Conservation (phyloP, 2,888 invertebrate species). For the Thereva unica region DNA sequence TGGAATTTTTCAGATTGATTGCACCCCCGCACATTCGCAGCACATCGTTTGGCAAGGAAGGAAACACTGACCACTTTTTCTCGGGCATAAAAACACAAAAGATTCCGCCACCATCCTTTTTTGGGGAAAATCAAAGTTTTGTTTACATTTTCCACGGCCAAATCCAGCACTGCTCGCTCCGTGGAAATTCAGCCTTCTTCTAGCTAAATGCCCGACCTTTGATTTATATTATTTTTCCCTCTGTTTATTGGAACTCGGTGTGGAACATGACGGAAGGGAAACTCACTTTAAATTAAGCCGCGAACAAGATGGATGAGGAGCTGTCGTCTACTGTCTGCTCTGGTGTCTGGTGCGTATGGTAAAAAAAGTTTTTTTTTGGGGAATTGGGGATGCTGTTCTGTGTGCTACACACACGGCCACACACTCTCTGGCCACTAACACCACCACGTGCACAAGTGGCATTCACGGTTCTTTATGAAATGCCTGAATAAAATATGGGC, state of each 20-base stretch:
- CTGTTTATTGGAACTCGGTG: background rate
- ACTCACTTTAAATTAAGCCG: constrained; percentile 25
- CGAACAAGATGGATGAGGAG: constrained; percentile 36
- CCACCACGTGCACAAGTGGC: too few relatives aligned
- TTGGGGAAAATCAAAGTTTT: background rate
- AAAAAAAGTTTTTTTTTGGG: constrained; percentile 5
- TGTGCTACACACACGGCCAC: background rate
- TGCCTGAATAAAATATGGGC: too few relatives aligned
- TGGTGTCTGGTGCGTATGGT: constrained; percentile 26
- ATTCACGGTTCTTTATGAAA: too few relatives aligned
- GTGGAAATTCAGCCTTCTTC: too few relatives aligned
- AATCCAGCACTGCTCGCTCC: background rate
- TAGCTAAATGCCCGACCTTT: too few relatives aligned
- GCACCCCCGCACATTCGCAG: constrained; percentile 21
- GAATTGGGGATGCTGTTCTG: constrained; percentile 26
- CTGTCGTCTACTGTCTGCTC: constrained; percentile 38
- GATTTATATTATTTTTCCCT: constrained; percentile 10
- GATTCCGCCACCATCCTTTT: too few relatives aligned
- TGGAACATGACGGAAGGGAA: constrained; percentile 1
- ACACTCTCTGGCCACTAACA: too few relatives aligned
- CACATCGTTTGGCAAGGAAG: constrained; percentile 6
- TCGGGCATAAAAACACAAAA: too few relatives aligned
- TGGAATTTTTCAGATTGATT: constrained; percentile 27
- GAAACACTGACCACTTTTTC: constrained; percentile 5
- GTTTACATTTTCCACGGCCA: constrained; percentile 35